Base-by-base conservation (phyloP, 23 tunicate species). In the Aplidium turbinatum region DNA sequence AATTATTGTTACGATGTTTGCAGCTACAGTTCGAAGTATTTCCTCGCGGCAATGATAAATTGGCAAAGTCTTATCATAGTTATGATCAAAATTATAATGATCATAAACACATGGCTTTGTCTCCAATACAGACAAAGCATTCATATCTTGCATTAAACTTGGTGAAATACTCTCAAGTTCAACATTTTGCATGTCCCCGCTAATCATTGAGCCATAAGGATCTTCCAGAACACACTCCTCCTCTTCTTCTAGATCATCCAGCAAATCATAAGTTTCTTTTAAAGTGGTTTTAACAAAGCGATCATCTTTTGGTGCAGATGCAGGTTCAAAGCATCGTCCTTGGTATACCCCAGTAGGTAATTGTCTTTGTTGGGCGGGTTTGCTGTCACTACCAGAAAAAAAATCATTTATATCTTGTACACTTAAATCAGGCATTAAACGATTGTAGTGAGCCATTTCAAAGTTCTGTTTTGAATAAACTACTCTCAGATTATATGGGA, bases 1-100 rank as follows among this genome's bases (percentile, higher is more conserved):
- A 32, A 94, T 82, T 6, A 94, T 83, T 2, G 96, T 87, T 31
- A 94, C 99, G 20, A 62, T 48, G 60, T 72, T 60, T 20, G 13
- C 52, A 24, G 35, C 34, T 22, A 79, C 73, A 13, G 57, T 54
- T 1, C 34, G 65, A 0, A 86, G 33, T 19, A 86, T 79, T 21
- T 80, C 81, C 0, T 39, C 25, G 31, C 26, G 55, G 70, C 68
- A 57, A 19, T 16, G 16, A 26, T 52, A 38, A 2, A 77, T 82
- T 13, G 91, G 82, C 29, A 84, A 78, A 3, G 57, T 30, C 3
- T 46, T 51, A 63, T 75, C 72, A 34, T 57, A 77, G 31, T 27
- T 35, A 21, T 77, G 78, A 0, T 68, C 45, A 33, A 77, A 84
- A 31, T 78, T 63, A 48, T 78, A 84, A 38, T 63, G 29, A 76